Evolutionary conservation across 2,797 vertebrate species (phyloP).

Genomic region (Notoglanidium macrostoma): DNA sequence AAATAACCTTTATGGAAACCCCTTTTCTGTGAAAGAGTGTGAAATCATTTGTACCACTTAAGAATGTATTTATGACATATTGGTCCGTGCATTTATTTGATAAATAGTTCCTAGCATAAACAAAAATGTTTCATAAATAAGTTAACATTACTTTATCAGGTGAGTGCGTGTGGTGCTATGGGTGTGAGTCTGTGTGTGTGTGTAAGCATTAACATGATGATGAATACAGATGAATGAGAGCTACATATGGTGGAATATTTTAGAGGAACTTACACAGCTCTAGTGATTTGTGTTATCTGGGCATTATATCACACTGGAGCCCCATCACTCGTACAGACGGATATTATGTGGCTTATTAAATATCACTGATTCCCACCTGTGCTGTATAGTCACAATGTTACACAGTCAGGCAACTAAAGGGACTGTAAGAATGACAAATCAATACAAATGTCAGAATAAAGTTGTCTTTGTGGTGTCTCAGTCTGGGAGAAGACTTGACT

Average conservation of each 20-base stretch:
- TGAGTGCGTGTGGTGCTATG: conserved; percentile 16
- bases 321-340: conserved; percentile 41
- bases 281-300: conserved; percentile 30
- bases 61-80: neutral
- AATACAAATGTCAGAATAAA: conserved; percentile 18
- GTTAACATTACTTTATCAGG: conserved; percentile 17
- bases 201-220: conserved; percentile 30
- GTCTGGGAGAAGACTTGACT: conserved; percentile 14
- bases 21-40: neutral
- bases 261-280: conserved; percentile 23
- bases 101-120: neutral
- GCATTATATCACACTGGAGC: conserved; percentile 40
- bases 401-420: conserved; percentile 11
- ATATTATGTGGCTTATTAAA: conserved; percentile 43
- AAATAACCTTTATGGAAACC: neutral
- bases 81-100: neutral
- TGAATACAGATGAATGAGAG: conserved; percentile 49
- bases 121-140: conserved; percentile 30
- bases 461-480: conserved; percentile 16
- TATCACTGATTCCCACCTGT: conserved; percentile 41
- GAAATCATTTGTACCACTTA: neutral
- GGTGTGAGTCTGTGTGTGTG: neutral
- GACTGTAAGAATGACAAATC: conserved; percentile 12
- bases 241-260: conserved; percentile 48
- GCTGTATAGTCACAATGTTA: conserved; percentile 41